These are phyloP conservation scores for Labrus mixtus DNA, from an alignment of 2,113 vertebrate species.

Conservation along the genomic window DNA sequence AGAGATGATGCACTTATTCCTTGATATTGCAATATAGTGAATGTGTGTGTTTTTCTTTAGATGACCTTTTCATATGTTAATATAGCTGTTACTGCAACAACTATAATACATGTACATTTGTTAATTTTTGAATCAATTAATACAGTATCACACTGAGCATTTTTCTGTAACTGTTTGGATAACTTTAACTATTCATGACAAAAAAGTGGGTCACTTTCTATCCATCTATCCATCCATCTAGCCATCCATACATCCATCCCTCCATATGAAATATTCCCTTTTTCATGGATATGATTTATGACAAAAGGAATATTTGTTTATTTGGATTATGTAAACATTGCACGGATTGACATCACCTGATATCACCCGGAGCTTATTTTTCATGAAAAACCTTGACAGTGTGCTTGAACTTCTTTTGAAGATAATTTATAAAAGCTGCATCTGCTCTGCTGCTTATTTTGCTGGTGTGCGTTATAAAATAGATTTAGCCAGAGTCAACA, in stretches of 20 bases:
- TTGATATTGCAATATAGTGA: constrained; percentile 68
- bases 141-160: constrained; percentile 31
- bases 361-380: constrained; percentile 6
- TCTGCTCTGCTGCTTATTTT: neutral
- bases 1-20: constrained; percentile 76
- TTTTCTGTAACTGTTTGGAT: constrained; percentile 9
- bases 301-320: constrained; percentile 7
- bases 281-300: no score
- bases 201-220: no score
- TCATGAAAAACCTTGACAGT: constrained; percentile 14
- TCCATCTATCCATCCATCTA: no score
- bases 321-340: constrained; percentile 1
- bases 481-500: no score
- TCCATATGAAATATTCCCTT: no score
- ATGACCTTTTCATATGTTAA: constrained; percentile 65
- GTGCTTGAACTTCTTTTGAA: neutral
- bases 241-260: no score
- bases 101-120: constrained; percentile 62
- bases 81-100: constrained; percentile 54
- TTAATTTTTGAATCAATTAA: constrained; percentile 57
- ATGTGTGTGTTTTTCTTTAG: constrained; percentile 5
- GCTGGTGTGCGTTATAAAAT: no score
- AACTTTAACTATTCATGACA: neutral
- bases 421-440: constrained; percentile 10
- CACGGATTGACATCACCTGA: constrained; percentile 26